These are phyloP conservation scores for Amazona vittata DNA, from an alignment of 2,113 vertebrate species.

Conservation along the genomic window DNA sequence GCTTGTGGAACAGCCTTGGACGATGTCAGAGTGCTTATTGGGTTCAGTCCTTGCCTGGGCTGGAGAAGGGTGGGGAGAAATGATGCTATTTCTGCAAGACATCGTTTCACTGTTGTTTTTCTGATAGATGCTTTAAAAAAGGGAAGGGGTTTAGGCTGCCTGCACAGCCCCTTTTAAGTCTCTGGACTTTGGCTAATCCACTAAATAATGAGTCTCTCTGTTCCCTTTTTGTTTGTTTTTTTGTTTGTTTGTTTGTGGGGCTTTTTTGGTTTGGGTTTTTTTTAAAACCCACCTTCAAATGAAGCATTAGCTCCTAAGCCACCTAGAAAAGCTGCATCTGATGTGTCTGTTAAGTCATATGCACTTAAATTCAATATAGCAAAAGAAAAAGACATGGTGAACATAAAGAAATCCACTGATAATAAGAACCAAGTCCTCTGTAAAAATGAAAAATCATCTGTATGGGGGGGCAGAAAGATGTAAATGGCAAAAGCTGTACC, in stretches of 20 bases:
- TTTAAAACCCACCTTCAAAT: background rate
- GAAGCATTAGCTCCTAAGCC: conserved; percentile 46
- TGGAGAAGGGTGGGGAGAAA: background rate
- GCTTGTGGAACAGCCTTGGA: background rate
- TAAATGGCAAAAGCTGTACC: background rate
- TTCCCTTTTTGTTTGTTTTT: background rate
- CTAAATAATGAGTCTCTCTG: background rate
- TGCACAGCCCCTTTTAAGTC: background rate
- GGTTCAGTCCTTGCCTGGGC: background rate
- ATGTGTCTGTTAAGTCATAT: conserved; percentile 34
- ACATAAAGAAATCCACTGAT: conserved; percentile 24
- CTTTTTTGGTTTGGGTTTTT: too few species aligned
- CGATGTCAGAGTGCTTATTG: background rate
- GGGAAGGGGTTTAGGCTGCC: background rate
- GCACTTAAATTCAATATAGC: conserved; percentile 41
- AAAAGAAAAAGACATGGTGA: conserved; percentile 34
- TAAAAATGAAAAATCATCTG: background rate
- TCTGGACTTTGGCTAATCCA: background rate
- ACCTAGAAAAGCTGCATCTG: conserved; percentile 45
- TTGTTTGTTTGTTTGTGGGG: background rate
- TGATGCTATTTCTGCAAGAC: background rate
- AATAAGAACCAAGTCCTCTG: background rate
- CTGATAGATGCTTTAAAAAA: background rate
- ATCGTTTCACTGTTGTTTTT: background rate
- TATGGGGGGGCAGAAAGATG: background rate